phyloP scores from a whole-genome alignment of 2,888 invertebrate genomes.

The Lasioglossum malachurum region DNA sequence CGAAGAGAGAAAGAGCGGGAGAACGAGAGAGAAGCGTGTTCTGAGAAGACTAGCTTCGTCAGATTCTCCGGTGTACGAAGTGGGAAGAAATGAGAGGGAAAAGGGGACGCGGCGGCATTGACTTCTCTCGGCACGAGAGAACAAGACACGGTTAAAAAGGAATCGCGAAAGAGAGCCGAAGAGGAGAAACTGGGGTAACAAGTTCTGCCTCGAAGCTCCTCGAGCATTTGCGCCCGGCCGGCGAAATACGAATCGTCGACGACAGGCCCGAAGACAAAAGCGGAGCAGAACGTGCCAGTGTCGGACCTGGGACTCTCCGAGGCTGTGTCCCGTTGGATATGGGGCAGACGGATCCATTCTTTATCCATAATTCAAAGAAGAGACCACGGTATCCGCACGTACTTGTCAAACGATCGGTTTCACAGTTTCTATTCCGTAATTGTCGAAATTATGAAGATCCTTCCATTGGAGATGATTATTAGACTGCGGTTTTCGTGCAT shows the following conservation, averaged over 20 bases:
- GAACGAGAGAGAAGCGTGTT: not conserved
- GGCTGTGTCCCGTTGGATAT: not conserved
- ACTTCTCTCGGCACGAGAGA: not conserved
- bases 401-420: not conserved
- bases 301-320: not conserved
- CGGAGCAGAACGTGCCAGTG: not conserved
- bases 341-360: not conserved
- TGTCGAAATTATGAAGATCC: not conserved
- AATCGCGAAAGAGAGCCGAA: slow-evolving; percentile 20
- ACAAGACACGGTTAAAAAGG: slow-evolving; percentile 7
- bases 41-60: slow-evolving; percentile 1
- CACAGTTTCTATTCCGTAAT: not conserved
- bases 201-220: slow-evolving; percentile 41
- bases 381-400: not conserved
- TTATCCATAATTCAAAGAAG: not conserved
- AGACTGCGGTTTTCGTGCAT: not conserved
- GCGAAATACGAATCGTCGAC: slow-evolving; percentile 10
- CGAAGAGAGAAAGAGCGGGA: not conserved
- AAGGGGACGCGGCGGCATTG: not conserved
- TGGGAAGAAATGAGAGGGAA: not conserved
- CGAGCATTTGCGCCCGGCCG: slow-evolving; percentile 13
- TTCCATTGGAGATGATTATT: not conserved
- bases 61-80: not conserved
- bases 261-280: not conserved
- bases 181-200: slow-evolving; percentile 33